A percentile compares a stretch with the other conserved stretches of the same genome.
These are phyloP conservation scores for Heliothis subflexa DNA, from an alignment of 1,140 invertebrate genomes.

Conservation along the genomic window DNA sequence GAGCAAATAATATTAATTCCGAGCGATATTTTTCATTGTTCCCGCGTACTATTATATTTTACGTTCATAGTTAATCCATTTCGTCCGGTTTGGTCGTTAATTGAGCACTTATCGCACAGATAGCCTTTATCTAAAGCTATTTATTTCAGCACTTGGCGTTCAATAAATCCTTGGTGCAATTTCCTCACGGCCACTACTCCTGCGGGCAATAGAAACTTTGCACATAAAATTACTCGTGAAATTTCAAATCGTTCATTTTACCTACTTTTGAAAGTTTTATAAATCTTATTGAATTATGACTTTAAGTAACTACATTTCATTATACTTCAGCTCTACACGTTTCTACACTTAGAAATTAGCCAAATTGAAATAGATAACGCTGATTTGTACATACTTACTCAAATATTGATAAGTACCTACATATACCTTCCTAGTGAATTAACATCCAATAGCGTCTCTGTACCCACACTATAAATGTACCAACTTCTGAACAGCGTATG, in stretches of 20 bases:
- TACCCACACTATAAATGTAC: neutral
- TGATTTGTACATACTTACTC: too few species aligned
- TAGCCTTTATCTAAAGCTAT: constrained; percentile 10
- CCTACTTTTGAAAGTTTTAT: constrained; percentile 2
- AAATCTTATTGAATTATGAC: constrained; percentile 16
- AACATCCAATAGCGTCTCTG: neutral
- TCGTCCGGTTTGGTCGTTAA: neutral
- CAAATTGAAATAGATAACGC: neutral
- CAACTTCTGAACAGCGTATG: neutral
- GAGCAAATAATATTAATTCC: neutral
- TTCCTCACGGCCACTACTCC: constrained; percentile 14
- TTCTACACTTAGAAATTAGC: neutral
- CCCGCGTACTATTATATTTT: constrained; percentile 7
- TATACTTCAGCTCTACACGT: neutral
- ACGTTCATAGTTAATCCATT: constrained; percentile 8
- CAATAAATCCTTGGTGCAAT: constrained; percentile 28
- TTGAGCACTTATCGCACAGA: constrained; percentile 22
- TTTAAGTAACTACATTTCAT: neutral
- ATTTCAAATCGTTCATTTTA: constrained; percentile 9
- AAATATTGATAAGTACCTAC: neutral
- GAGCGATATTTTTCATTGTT: neutral
- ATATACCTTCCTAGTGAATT: neutral
- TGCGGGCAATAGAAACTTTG: neutral
- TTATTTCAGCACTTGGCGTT: constrained; percentile 25
- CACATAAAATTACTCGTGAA: constrained; percentile 27